Evolutionary conservation across 2,888 invertebrate species (phyloP), one percentile per base, ranked within the genome.

Genomic region (Diaphora mendica): DNA sequence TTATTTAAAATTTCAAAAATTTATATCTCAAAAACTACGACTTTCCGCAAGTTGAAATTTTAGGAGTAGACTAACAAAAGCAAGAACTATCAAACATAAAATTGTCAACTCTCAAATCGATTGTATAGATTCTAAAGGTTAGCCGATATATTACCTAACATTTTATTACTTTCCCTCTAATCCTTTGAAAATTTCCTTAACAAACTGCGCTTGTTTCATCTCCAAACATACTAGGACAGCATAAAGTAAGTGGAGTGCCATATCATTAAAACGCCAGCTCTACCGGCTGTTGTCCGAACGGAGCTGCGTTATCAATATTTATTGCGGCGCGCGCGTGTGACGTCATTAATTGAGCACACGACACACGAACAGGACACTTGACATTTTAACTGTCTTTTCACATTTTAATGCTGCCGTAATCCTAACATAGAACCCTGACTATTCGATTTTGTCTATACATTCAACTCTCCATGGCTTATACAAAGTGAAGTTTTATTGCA

Each of bases 221-320:
- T 35, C 15, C 33, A n/a, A 67, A 70, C 62, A 51, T 84, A 83
- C 82, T 64, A 84, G 82, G 82, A 39, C 30, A 23, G 17, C 77
- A 84, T 82, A 71, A 73, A 51, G 33, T 20, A 35, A 48, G 9
- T 44, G 44, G 35, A 74, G 72, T 74, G 65, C 68, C 73, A 70
- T 42, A 71, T 76, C 76, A 76, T 74, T 76, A 84, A 77, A 76
- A 69, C 70, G 64, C 78, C 77, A 75, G 64, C 55, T 72, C 68
- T 68, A 67, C 72, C 62, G 70, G 62, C 48, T 81, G 80, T 79
- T 82, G 85, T 80, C 81, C 80, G 72, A 80, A 80, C 79, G 82
- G 82, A 78, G 81, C 79, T 77, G 78, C 81, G 85, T 80, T 86
- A 88, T 88, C 88, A 87, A 88, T 88, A 88, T 88, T 88, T 87